Percentiles rank a stretch among this genome's conserved stretches.
Evolutionary conservation across 2,888 invertebrate genomes (phyloP).

Genomic region (Drosophila paranaensis): DNA sequence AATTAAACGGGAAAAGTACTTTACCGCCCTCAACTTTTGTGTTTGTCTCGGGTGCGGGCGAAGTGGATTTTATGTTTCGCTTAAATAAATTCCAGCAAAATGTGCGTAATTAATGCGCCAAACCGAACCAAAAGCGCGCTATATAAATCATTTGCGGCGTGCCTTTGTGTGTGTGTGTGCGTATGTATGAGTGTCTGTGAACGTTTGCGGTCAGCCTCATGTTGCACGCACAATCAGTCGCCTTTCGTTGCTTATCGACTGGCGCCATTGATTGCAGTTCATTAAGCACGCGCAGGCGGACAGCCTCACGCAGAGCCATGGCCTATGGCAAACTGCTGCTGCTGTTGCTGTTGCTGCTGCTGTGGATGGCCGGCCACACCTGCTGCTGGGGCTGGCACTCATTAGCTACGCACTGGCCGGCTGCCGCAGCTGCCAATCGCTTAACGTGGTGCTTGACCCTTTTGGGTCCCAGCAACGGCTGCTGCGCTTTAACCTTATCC

Average conservation of each 20-base stretch:
- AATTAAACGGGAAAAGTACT: conserved; percentile 64
- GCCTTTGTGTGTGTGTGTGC: background rate
- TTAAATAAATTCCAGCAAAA: conserved; percentile 73
- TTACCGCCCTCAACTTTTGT: conserved; percentile 34
- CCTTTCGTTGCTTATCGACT: conserved; percentile 74
- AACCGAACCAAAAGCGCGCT: conserved; percentile 33
- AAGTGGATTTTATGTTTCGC: conserved; percentile 21
- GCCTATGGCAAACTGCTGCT: background rate
- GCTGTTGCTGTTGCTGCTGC: conserved; percentile 1
- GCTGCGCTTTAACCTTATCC: conserved; percentile 47
- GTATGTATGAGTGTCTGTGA: conserved; percentile 32
- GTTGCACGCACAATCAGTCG: conserved; percentile 74
- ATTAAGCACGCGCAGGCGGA: conserved; percentile 69
- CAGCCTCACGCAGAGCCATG: conserved; percentile 49
- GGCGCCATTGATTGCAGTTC: conserved; percentile 78
- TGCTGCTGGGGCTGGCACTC: conserved; percentile 48
- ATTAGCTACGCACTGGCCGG: conserved; percentile 59
- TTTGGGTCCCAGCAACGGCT: conserved; percentile 28
- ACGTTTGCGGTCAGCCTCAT: conserved; percentile 69
- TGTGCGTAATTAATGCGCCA: conserved; percentile 73
- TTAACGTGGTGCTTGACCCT: conserved; percentile 44
- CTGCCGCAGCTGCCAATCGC: conserved; percentile 16
- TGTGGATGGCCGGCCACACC: conserved; percentile 43
- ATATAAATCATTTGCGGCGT: conserved; percentile 53
- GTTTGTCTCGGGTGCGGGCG: conserved; percentile 2